Conservation (phyloP, 2,113 vertebrate genomes). For the Amblyornis subalaris region DNA sequence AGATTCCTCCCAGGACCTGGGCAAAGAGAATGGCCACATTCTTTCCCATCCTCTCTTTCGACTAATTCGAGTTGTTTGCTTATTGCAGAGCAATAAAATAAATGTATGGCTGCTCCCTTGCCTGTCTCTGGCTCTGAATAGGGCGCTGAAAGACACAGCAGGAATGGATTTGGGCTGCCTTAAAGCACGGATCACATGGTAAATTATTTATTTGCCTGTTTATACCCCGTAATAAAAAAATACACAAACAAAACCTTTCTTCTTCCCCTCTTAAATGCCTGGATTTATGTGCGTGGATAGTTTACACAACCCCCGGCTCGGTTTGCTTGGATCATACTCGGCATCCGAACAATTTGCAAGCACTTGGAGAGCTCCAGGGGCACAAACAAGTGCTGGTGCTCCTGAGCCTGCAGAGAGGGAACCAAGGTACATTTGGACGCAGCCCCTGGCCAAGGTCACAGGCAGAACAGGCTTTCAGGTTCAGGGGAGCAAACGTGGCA, state of each 20-base stretch:
- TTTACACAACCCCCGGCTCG: slow-evolving; percentile 1
- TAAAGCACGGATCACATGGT: neutral
- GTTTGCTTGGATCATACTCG: neutral
- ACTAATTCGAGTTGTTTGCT: neutral
- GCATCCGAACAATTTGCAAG: neutral
- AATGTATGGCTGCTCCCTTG: neutral
- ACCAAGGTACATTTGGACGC: accelerated
- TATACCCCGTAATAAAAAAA: slow-evolving; percentile 39
- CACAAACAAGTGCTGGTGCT: neutral
- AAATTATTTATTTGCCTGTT: slow-evolving; percentile 44
- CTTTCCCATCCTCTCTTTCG: neutral
- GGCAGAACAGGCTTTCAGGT: neutral
- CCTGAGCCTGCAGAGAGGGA: neutral
- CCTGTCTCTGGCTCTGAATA: neutral
- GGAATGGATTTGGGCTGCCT: neutral
- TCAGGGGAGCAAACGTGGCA: neutral
- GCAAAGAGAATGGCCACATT: neutral
- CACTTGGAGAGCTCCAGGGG: neutral
- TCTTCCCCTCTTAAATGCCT: neutral
- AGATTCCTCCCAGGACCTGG: neutral
- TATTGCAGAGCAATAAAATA: neutral
- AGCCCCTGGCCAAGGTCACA: neutral
- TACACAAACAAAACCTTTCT: slow-evolving; percentile 26
- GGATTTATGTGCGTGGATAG: neutral
- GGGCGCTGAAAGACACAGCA: neutral